Conservation (phyloP, 2,113 vertebrate species). For the Hylia prasina region DNA sequence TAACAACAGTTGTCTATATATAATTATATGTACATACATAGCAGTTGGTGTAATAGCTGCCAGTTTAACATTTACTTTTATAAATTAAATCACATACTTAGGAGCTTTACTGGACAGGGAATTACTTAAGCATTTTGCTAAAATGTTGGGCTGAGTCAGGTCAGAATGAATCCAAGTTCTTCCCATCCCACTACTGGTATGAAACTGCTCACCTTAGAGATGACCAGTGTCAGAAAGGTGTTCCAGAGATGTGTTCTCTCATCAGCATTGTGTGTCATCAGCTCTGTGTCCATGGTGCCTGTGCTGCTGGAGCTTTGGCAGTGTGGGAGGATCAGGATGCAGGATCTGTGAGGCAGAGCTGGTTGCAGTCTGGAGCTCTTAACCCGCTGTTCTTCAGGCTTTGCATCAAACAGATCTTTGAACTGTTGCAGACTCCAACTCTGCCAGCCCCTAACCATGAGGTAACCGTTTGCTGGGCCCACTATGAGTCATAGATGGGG, state of each 20-base stretch:
- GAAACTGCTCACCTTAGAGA: neutral
- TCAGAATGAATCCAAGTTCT: fast-evolving
- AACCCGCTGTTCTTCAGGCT: neutral
- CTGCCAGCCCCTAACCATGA: neutral
- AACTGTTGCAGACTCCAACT: neutral
- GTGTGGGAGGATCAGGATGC: fast-evolving
- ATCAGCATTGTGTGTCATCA: neutral
- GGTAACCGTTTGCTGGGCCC: neutral
- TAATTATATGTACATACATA: neutral
- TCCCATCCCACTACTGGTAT: neutral
- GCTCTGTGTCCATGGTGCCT: fast-evolving
- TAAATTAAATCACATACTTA: neutral
- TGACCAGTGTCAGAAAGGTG: neutral
- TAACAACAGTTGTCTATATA: constrained; percentile 7
- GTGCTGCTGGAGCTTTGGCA: neutral
- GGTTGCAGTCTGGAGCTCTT: neutral
- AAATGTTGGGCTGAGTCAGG: neutral
- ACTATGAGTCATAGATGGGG: constrained; percentile 12
- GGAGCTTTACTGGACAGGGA: neutral
- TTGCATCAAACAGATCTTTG: neutral
- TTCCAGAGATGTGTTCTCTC: neutral
- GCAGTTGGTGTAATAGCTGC: neutral
- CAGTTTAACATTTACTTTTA: neutral
- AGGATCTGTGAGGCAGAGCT: neutral
- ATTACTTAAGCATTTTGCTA: neutral